Conservation (phyloP, 2,797 vertebrate species). For the Gymnocypris eckloni region DNA sequence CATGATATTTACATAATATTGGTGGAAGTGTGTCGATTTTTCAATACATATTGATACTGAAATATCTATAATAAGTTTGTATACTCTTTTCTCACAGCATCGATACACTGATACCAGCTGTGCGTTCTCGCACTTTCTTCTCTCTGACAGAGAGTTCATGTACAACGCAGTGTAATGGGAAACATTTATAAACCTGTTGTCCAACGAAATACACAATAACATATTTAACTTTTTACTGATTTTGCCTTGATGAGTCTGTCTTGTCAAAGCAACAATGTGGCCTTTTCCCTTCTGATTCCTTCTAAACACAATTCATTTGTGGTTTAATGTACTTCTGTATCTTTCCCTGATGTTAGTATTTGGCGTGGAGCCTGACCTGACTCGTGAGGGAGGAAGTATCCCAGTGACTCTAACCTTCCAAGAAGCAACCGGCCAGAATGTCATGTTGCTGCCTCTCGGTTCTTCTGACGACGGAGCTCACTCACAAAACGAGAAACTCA, state of each 20-base stretch:
- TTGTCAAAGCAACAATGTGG: background rate
- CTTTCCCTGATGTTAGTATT: conserved; percentile 82
- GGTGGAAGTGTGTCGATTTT: too few relatives aligned
- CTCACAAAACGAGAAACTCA: conserved; percentile 97
- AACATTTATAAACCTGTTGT: background rate
- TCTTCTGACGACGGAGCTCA: conserved; percentile 96
- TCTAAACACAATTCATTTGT: background rate
- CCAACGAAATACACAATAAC: background rate
- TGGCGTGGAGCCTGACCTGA: conserved; percentile 95
- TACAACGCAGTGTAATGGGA: background rate
- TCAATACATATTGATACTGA: background rate
- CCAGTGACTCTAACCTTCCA: conserved; percentile 97
- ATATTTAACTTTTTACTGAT: background rate
- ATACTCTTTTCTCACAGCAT: background rate
- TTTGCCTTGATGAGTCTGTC: background rate
- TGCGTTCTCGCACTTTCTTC: background rate
- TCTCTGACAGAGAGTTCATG: background rate
- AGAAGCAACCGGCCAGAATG: conserved; percentile 94
- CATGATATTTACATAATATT: background rate
- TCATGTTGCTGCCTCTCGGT: conserved; percentile 95
- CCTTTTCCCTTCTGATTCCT: background rate
- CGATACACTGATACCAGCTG: background rate
- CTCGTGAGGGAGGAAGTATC: conserved; percentile 95
- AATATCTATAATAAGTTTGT: background rate
- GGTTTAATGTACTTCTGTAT: background rate